Conservation (phyloP, 2,797 vertebrate genomes). For the Sebastes steindachneri region DNA sequence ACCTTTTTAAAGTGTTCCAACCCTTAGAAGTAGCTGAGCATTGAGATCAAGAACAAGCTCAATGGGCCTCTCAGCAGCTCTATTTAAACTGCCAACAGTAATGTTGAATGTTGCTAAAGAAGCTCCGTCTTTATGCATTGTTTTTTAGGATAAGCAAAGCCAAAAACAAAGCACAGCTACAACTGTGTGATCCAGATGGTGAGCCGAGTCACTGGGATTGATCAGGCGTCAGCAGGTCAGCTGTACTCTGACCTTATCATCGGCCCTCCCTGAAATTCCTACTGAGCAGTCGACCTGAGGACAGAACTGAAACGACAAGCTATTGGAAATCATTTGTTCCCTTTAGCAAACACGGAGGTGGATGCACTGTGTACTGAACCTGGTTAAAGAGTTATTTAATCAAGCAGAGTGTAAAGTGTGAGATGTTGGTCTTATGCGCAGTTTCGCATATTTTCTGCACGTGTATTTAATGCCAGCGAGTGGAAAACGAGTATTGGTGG, state of each 20-base stretch:
- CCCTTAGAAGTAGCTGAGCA: neutral
- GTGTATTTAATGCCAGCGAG: neutral
- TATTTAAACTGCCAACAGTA: neutral
- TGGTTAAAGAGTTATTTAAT: conserved; percentile 7
- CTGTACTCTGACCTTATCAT: conserved; percentile 53
- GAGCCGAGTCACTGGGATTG: conserved; percentile 35
- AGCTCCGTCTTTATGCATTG: neutral
- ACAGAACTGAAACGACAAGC: conserved; percentile 40
- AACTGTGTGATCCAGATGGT: neutral
- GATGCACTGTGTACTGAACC: neutral
- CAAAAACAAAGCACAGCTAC: neutral
- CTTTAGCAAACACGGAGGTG: conserved; percentile 27
- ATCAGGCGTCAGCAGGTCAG: conserved; percentile 53
- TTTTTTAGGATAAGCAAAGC: neutral
- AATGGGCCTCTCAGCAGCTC: neutral
- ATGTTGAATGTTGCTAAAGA: neutral
- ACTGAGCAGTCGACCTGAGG: conserved; percentile 37
- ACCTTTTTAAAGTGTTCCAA: neutral
- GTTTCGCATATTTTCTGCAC: neutral
- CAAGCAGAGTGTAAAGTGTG: neutral
- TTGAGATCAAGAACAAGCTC: neutral
- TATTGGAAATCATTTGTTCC: conserved; percentile 72
- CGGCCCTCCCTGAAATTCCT: conserved; percentile 31
- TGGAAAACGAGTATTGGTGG: neutral
- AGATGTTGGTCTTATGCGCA: neutral